These are phyloP conservation scores for Phrynocephalus versicolor DNA, from an alignment of 2,113 vertebrate species.

Conservation along the genomic window DNA sequence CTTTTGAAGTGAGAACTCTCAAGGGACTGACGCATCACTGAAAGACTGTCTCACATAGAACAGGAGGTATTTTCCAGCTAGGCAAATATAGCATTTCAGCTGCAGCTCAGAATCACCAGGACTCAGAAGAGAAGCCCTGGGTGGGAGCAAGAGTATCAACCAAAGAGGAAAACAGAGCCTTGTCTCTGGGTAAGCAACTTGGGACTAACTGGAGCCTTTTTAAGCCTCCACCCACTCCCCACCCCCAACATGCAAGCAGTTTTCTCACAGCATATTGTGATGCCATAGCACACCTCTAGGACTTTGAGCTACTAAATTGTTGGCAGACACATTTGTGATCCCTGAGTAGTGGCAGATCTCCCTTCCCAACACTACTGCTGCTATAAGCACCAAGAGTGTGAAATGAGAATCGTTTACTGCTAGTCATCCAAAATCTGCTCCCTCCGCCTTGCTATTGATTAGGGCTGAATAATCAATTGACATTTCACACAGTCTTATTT, in stretches of 20 bases:
- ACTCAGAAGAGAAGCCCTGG: not conserved
- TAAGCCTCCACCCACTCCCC: not conserved
- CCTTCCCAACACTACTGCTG: not conserved
- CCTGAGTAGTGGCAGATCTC: conserved; percentile 23
- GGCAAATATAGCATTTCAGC: not conserved
- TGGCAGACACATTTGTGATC: not conserved
- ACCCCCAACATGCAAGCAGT: too few relatives aligned
- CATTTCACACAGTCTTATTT: conserved; percentile 72
- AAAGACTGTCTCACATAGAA: too few relatives aligned
- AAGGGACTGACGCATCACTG: too few relatives aligned
- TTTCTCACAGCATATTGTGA: not conserved
- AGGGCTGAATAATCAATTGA: conserved; percentile 72
- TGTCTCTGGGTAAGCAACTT: not conserved
- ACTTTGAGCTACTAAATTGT: conserved; percentile 21
- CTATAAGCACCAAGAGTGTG: conserved; percentile 38
- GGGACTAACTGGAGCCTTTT: not conserved
- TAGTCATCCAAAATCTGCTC: conserved; percentile 60
- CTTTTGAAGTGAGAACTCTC: too few relatives aligned
- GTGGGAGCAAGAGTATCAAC: not conserved
- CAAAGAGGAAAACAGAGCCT: not conserved
- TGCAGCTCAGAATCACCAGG: not conserved
- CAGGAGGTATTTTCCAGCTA: not conserved
- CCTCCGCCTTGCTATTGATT: conserved; percentile 64
- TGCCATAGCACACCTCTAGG: not conserved
- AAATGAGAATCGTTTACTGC: conserved; percentile 62